Base-by-base conservation (phyloP, 2,888 invertebrate species). In the Stenodema calcarata region DNA sequence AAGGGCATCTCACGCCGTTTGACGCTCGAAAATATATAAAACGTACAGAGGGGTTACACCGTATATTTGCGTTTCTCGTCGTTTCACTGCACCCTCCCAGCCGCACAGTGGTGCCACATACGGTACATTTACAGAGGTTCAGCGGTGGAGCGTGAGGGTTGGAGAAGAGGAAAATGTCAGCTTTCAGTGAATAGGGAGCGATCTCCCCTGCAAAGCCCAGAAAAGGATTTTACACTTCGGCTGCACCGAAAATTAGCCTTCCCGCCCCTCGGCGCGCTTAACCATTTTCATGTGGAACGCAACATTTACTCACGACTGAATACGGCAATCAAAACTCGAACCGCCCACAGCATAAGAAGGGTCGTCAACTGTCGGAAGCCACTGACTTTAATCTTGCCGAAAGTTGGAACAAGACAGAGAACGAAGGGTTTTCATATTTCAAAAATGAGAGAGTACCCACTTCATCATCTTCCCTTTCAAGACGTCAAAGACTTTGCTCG, bases 221-320 rank as follows among this genome's bases (percentile, higher is more conserved):
- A 78, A 78, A 78, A 18, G 78, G 44, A 78, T 78, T 78, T 78
- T 78, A 78, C 78, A 44, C 78, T 41, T 78, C 44, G 44, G 14
- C 78, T 78, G 44, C 44, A 44, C 41, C 44, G 78, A 78, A 78
- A 78, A 78, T 78, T 35, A 78, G 44, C 18, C 23, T 44, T 18
- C 27, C 27, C 78, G 11, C 28, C 42, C 44, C 44, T 62, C 62
- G 62, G 9, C 62, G 23, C 12, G 23, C 62, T 23, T 62, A 62
- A 23, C 62, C 62, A 62, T 62, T 23, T 62, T 62, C 23, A 62
- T 23, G 62, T 62, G 23, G 27, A 23, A 62, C 62, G 62, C 62
- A 62, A 62, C 62, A 62, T 62, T 62, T 62, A 62, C 62, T 23
- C 23, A 23, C 62, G 62, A 62, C 62, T 23, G 62, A 62, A 62